phyloP scores from a whole-genome alignment of 2,797 vertebrate genomes.

The Coracias cyanogaster region DNA sequence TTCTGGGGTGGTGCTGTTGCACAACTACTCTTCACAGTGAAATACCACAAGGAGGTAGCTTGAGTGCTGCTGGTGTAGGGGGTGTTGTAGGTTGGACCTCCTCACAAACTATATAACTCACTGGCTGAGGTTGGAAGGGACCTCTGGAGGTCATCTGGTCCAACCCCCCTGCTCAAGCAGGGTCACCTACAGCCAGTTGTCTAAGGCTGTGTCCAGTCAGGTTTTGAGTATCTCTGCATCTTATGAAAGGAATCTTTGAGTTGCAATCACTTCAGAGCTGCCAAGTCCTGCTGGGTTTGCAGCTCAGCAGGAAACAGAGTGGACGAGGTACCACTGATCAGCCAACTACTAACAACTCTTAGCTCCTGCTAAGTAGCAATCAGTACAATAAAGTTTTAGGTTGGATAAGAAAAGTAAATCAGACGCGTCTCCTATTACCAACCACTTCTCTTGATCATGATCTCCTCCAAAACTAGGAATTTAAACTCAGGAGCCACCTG shows the following conservation, averaged over 20 bases:
- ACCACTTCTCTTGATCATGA: neutral
- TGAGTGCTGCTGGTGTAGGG: neutral
- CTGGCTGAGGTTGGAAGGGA: neutral
- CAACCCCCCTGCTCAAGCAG: neutral
- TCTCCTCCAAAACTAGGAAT: neutral
- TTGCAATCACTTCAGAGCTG: neutral
- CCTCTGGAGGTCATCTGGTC: neutral
- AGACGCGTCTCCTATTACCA: neutral
- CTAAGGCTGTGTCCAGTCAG: neutral
- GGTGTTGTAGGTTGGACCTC: neutral
- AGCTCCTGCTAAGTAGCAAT: neutral
- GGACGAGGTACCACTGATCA: neutral
- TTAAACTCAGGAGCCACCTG: neutral
- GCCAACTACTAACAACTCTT: neutral
- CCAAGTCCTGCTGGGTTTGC: neutral
- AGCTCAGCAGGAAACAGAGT: neutral
- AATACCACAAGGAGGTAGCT: neutral
- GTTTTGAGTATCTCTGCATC: neutral
- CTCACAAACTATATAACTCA: neutral
- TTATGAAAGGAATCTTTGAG: neutral
- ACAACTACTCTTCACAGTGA: neutral
- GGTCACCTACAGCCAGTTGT: neutral
- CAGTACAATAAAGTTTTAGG: neutral
- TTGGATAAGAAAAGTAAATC: neutral
- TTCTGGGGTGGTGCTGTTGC: neutral